Evolutionary conservation across 2,888 invertebrate genomes (phyloP).

Genomic region (Heliothis peltigera): DNA sequence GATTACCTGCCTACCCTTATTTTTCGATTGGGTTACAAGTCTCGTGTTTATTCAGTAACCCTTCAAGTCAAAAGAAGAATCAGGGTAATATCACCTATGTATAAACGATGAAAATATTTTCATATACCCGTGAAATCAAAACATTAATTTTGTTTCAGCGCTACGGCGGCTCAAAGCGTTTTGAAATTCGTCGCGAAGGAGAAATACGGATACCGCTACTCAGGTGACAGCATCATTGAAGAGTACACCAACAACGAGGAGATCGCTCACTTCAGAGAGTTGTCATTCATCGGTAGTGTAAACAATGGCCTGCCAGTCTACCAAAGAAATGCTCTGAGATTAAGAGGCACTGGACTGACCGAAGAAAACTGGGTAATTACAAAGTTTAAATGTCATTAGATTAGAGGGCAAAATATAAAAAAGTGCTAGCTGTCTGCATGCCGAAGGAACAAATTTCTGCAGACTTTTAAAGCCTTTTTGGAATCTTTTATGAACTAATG

Average conservation of each 20-base stretch:
- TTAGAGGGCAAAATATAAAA: too few relatives aligned
- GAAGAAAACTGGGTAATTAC: constrained; percentile 72
- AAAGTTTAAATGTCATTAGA: neutral
- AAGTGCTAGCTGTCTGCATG: too few relatives aligned
- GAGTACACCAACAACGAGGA: constrained; percentile 73
- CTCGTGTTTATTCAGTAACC: too few relatives aligned
- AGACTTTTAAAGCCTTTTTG: too few relatives aligned
- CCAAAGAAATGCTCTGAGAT: constrained; percentile 69
- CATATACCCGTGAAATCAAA: too few relatives aligned
- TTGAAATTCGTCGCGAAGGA: constrained; percentile 82
- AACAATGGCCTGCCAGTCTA: constrained; percentile 89
- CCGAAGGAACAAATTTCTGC: too few relatives aligned
- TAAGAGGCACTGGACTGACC: constrained; percentile 72
- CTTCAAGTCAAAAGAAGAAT: too few relatives aligned
- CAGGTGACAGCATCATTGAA: constrained; percentile 81
- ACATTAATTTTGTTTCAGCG: constrained; percentile 65
- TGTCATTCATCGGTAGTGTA: constrained; percentile 88
- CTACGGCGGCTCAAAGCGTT: constrained; percentile 85
- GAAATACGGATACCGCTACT: constrained; percentile 86
- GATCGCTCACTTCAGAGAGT: constrained; percentile 76
- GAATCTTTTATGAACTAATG: too few relatives aligned
- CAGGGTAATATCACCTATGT: too few relatives aligned
- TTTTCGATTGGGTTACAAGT: too few relatives aligned
- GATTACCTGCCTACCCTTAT: too few relatives aligned
- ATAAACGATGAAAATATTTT: too few relatives aligned